Evolutionary conservation across 2,797 vertebrate species (phyloP), one percentile per base, ranked within the genome.

Genomic region (Chaetophractus vellerosus): DNA sequence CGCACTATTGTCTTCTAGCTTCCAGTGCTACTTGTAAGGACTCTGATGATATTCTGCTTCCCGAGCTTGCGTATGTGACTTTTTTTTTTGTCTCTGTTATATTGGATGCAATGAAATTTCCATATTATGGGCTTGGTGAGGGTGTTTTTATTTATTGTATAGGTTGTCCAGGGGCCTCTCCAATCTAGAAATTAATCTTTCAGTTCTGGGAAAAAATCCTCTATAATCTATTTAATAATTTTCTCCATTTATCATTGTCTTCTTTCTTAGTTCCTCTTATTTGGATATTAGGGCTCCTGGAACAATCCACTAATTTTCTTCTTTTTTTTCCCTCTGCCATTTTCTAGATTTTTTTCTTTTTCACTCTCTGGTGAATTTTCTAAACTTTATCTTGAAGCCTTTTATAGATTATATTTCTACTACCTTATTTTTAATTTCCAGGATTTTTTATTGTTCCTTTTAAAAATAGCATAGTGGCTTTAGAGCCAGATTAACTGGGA

Each of bases 361-460:
- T 21, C 55, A 52, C 59, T 83, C 76, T 52, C 71, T 84, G 26
- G 15, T 74, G 63, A 69, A 61, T 68, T 38, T 69, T 38, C 16
- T 93, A n/a, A 69, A 41, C 19, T 89, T 83, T 76, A 93, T 52
- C 61, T 89, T 89, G 52, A 82, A 21, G 15, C 3, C 6, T 41
- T 83, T 89, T 69, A 61, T 52, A 50, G 21, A 71, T 71, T 61
- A 21, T 55, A 50, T 69, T 71, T 84, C 66, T 75, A 28, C 74
- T 78, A 15, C 69, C 87, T 63, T 26, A 52, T 33, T 90, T 84
- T 78, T 78, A 41, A 74, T 76, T 84, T 55, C 41, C 68, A 78
- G 9, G 8, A 66, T 28, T 69, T 68, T 76, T 78, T 92, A 55
- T 85, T 78, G 36, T 57, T 95, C 33, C 14, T 83, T 91, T 86